phyloP scores from a whole-genome alignment of 1,140 invertebrate species.

The Lepidurus arcticus region DNA sequence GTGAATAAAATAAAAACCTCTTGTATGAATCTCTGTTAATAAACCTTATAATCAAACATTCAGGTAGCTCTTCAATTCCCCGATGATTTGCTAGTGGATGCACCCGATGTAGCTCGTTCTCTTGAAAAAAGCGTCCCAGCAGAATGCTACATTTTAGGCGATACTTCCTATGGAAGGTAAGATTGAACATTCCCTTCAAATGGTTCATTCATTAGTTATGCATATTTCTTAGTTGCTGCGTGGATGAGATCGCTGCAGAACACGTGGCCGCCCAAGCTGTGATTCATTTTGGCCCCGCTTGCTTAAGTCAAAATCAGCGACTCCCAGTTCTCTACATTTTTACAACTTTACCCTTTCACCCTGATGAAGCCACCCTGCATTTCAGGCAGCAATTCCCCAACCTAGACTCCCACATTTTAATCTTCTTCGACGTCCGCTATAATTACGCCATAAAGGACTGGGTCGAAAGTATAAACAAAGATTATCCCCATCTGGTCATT shows the following conservation, averaged over 20 bases:
- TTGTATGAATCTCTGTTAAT: neutral
- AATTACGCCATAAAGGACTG: conserved; percentile 57
- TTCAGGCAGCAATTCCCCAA: conserved; percentile 44
- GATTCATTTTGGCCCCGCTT: conserved; percentile 85
- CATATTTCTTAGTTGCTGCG: conserved; percentile 68
- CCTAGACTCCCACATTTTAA: conserved; percentile 49
- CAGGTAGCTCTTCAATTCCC: conserved; percentile 89
- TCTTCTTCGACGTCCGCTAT: conserved; percentile 69
- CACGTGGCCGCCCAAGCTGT: conserved; percentile 76
- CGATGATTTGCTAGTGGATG: conserved; percentile 66
- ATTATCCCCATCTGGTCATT: conserved; percentile 20
- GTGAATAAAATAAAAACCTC: conserved; percentile 48
- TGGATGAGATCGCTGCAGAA: conserved; percentile 83
- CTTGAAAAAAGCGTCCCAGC: conserved; percentile 54
- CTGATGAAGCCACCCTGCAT: conserved; percentile 37
- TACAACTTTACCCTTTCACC: conserved; percentile 42
- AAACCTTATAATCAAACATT: conserved; percentile 36
- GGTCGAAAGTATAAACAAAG: conserved; percentile 20
- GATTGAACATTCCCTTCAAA: conserved; percentile 36
- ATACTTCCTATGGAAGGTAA: conserved; percentile 86
- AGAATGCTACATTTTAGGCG: conserved; percentile 78
- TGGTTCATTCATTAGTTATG: neutral
- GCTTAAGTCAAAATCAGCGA: conserved; percentile 58
- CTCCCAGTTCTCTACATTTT: conserved; percentile 66
- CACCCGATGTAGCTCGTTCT: conserved; percentile 58